Evolutionary conservation across 2,797 vertebrate genomes (phyloP).

Genomic region (Epinephelus malabaricus): DNA sequence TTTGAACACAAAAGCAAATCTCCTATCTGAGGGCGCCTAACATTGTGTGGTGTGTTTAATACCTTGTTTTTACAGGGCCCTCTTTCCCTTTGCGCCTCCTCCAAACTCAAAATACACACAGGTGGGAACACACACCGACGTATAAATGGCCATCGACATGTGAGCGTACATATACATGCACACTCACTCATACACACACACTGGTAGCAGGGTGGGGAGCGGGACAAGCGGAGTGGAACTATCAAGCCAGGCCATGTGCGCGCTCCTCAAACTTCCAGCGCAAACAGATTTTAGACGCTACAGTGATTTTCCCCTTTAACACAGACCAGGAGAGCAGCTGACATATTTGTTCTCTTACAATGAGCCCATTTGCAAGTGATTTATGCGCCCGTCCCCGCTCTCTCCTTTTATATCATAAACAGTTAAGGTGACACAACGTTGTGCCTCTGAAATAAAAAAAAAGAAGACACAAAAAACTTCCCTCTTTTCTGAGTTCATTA

Average conservation of each 20-base stretch:
- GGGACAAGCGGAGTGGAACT: conserved; percentile 77
- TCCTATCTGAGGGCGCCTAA: conserved; percentile 42
- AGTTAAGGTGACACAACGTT: conserved; percentile 51
- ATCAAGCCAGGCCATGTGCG: conserved; percentile 65
- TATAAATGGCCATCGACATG: background rate
- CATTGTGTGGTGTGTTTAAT: conserved; percentile 50
- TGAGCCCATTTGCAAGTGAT: conserved; percentile 62
- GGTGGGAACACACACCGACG: background rate
- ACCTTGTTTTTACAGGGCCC: conserved; percentile 33
- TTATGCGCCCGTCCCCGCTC: conserved; percentile 36
- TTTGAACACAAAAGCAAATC: conserved; percentile 48
- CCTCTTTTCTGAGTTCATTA: conserved; percentile 35
- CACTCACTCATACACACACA: background rate
- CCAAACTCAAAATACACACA: conserved; percentile 30
- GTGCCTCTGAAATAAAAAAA: conserved; percentile 11
- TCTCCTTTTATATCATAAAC: conserved; percentile 36
- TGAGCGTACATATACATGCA: background rate
- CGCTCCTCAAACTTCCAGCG: conserved; percentile 62
- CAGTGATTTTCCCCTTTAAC: conserved; percentile 54
- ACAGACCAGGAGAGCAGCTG: conserved; percentile 55
- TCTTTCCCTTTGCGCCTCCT: conserved; percentile 12
- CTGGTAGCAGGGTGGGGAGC: background rate
- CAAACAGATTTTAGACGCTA: conserved; percentile 71
- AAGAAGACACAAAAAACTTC: conserved; percentile 4
- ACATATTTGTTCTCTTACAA: conserved; percentile 68